Evolutionary conservation across 2,888 invertebrate species (phyloP).

Genomic region (Mythimna pallens): DNA sequence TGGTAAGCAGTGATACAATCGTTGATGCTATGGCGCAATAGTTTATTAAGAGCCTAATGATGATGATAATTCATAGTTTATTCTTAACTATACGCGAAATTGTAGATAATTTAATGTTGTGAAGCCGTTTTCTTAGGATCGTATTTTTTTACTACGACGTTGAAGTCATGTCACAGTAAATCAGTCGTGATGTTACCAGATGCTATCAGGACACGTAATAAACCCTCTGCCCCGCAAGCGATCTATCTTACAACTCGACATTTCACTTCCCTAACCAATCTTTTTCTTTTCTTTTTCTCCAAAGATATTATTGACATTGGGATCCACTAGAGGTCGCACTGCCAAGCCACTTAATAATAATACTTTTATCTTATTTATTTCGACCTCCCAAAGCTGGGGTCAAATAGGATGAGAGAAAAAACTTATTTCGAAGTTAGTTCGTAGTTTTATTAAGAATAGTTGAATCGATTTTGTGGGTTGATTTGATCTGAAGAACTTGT

Average conservation of each 20-base stretch:
- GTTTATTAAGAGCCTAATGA: too few relatives aligned
- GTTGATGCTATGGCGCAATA: too few relatives aligned
- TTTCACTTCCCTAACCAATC: constrained; percentile 69
- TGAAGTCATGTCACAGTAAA: too few relatives aligned
- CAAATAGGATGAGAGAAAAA: constrained; percentile 34
- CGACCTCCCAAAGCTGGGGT: constrained; percentile 20
- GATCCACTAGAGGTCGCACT: constrained; percentile 46
- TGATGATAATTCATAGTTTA: too few relatives aligned
- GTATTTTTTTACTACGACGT: not conserved
- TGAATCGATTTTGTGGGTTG: constrained; percentile 38
- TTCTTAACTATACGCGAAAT: too few relatives aligned
- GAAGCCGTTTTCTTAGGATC: not conserved
- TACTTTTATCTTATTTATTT: constrained; percentile 64
- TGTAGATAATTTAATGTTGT: too few relatives aligned
- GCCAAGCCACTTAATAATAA: constrained; percentile 56
- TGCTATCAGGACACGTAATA: constrained; percentile 34
- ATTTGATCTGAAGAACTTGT: constrained; percentile 34
- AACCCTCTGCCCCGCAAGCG: constrained; percentile 21
- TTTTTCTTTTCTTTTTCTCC: constrained; percentile 54
- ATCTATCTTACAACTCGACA: constrained; percentile 58
- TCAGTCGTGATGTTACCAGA: not conserved
- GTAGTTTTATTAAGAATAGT: constrained; percentile 38
- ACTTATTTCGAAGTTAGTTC: constrained; percentile 26
- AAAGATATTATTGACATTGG: constrained; percentile 65
- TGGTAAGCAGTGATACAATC: too few relatives aligned